Evolutionary conservation across 2,888 invertebrate genomes (phyloP).

Genomic region (Marronus borbonicus): DNA sequence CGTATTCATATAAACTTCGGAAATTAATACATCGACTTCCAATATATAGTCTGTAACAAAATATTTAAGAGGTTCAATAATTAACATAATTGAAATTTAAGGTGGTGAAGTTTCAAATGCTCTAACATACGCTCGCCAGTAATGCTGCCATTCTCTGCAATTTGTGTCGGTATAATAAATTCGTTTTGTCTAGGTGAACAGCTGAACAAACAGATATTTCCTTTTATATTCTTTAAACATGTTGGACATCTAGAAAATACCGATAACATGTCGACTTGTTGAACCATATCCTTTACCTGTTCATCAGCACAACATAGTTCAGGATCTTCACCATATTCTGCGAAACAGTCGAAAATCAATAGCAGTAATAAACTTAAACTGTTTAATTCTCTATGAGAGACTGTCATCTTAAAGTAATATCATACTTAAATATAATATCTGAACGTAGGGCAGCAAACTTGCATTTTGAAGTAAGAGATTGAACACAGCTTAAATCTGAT

Average conservation of each 20-base stretch:
- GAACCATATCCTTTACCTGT: constrained; percentile 73
- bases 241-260: constrained; percentile 86
- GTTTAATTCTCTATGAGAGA: too few species aligned
- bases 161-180: constrained; percentile 65
- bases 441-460: too few species aligned
- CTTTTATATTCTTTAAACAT: constrained; percentile 84
- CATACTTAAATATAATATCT: too few species aligned
- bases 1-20: constrained; percentile 75
- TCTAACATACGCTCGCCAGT: constrained; percentile 47
- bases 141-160: constrained; percentile 36
- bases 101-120: too few species aligned
- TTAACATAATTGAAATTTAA: neutral
- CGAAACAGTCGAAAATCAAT: neutral
- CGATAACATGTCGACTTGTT: constrained; percentile 76
- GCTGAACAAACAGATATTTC: constrained; percentile 85
- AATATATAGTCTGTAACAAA: constrained; percentile 68
- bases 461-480: too few species aligned
- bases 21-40: constrained; percentile 72
- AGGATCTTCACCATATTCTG: constrained; percentile 62
- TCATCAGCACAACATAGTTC: constrained; percentile 76
- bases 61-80: neutral
- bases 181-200: constrained; percentile 83
- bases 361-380: neutral
- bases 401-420: too few species aligned
- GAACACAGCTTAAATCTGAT: too few species aligned